phyloP scores from a whole-genome alignment of 2,113 vertebrate genomes.

The Heterotis niloticus region DNA sequence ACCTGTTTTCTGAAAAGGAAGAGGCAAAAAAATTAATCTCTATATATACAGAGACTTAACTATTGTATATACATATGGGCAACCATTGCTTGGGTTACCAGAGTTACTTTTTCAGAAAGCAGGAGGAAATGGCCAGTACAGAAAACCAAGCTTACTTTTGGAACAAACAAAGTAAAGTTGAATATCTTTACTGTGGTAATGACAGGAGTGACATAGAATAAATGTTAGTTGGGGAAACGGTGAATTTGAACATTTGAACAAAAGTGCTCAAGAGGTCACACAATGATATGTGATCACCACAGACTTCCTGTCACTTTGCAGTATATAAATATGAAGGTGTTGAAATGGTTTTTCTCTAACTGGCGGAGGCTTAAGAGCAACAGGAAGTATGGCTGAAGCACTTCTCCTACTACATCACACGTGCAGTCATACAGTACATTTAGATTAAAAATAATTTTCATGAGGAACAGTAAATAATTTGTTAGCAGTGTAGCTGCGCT shows the following conservation, averaged over 20 bases:
- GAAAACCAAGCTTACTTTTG: too few species aligned
- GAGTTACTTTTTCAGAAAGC: too few species aligned
- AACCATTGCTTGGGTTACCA: too few species aligned
- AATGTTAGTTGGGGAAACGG: not conserved
- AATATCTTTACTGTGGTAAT: not conserved
- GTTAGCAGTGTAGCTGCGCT: too few species aligned
- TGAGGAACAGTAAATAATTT: too few species aligned
- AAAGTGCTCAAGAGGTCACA: too few species aligned
- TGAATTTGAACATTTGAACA: not conserved
- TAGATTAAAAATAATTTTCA: not conserved
- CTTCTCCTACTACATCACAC: constrained; percentile 51
- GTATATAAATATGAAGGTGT: not conserved
- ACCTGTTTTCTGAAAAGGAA: too few species aligned
- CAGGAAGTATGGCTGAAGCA: constrained; percentile 56
- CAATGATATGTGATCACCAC: not conserved
- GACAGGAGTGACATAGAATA: not conserved
- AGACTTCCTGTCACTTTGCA: not conserved
- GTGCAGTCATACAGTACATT: not conserved
- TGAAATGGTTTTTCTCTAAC: not conserved
- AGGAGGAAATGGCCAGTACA: too few species aligned
- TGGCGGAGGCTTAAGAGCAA: constrained; percentile 17
- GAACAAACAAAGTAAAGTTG: not conserved
- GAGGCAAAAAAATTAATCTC: too few species aligned
- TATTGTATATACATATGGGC: too few species aligned
- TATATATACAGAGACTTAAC: too few species aligned